Base-by-base conservation (phyloP, 2,888 invertebrate species). In the Parascotia fuliginaria region DNA sequence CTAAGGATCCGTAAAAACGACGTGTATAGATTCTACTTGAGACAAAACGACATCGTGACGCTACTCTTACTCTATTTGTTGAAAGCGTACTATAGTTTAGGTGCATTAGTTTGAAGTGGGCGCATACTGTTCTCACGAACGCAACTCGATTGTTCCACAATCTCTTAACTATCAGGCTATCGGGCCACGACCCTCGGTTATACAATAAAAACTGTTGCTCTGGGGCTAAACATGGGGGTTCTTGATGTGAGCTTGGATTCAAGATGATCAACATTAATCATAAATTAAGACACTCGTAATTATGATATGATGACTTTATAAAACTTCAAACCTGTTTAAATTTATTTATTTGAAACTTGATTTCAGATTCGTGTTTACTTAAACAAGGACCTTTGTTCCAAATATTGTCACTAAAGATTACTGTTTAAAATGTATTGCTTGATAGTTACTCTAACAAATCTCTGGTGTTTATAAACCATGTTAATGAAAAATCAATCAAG, bases 81-180 rank as follows among this genome's bases (percentile, higher is more conserved):
- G 49, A 65, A 63, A 63, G 52, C 59, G 52, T 70, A 46, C 50
- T 60, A 61, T 55, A 62, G 60, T 68, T 70, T 65, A 67, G 73
- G 67, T 75, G 72, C 73, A 76, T 77, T 73, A 74, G 60, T 58
- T 67, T 71, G 71, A 71, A 78, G 74, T 77, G 77, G 70, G 55
- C 70, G 70, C 65, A 57, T 65, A 60, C 78, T 78, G 84, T 89
- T 84, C 89, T 89, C 89, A 89, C 90, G 88, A 85, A 75, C 68
- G 68, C 75, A 70, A 75, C 78, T 83, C 84, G 84, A 85, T 88
- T 89, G 87, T 88, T 86, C 79, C 75, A 77, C 80, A 85, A 84
- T 80, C 84, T 81, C 83, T 84, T 81, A 82, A 85, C 88, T 84
- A 87, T 85, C 82, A 63, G 79, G 77, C 81, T 87, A 87, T 85